Evolutionary conservation across 2,888 invertebrate species (phyloP).

Genomic region (Orthosia gothica): DNA sequence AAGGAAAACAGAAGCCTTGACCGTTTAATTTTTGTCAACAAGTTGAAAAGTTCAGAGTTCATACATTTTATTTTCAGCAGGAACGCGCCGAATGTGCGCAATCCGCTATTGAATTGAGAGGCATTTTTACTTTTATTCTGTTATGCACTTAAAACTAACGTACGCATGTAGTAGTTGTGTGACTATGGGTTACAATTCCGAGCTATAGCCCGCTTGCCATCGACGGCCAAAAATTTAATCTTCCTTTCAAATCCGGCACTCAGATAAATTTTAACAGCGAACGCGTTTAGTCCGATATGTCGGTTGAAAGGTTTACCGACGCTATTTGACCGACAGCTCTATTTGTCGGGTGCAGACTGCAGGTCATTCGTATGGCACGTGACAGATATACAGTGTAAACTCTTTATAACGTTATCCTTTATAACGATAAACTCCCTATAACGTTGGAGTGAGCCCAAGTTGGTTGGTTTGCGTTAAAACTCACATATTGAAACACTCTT

Average conservation of each 20-base stretch:
- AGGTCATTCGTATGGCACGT: slow-evolving; percentile 76
- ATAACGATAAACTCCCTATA: too few relatives aligned
- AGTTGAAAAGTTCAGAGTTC: slow-evolving; percentile 1
- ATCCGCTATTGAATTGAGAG: slow-evolving; percentile 45
- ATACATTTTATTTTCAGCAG: slow-evolving; percentile 32
- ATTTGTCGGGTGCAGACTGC: slow-evolving; percentile 74
- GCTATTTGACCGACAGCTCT: slow-evolving; percentile 66
- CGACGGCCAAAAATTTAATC: slow-evolving; percentile 60
- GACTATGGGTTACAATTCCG: slow-evolving; percentile 52
- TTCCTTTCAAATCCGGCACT: slow-evolving; percentile 55
- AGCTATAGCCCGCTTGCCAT: slow-evolving; percentile 34
- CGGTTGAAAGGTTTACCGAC: slow-evolving; percentile 66
- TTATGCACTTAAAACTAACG: slow-evolving; percentile 45
- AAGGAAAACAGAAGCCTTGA: neutral
- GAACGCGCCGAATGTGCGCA: slow-evolving; percentile 18
- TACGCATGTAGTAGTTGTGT: slow-evolving; percentile 32
- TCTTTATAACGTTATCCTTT: too few relatives aligned
- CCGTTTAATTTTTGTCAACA: slow-evolving; percentile 4
- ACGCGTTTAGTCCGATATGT: slow-evolving; percentile 61
- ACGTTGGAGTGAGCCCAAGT: too few relatives aligned
- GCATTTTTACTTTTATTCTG: slow-evolving; percentile 57
- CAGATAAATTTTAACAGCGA: slow-evolving; percentile 60
- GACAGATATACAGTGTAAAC: too few relatives aligned
- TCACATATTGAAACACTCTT: too few relatives aligned
- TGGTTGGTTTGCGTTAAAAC: too few relatives aligned